Evolutionary conservation across 2,113 vertebrate genomes (phyloP), one percentile per base, ranked within the genome.

Genomic region (Tonatia bakeri): DNA sequence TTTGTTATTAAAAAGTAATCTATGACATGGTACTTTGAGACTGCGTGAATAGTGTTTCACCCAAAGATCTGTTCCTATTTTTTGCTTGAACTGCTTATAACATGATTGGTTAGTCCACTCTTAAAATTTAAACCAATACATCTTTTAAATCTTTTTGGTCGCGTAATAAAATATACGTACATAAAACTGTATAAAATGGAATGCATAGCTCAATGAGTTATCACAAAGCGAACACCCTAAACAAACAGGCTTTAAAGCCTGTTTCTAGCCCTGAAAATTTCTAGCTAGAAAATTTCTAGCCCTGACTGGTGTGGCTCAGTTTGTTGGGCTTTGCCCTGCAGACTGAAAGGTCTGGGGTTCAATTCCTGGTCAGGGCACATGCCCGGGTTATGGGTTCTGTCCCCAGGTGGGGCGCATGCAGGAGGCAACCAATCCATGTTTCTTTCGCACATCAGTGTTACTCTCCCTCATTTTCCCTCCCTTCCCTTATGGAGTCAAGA

Each of bases 41-140:
- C 52, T 94, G 1, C 65, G 20, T 72, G 33, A 56, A 75, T 87
- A 67, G 28, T 52, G 91, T 95, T 97, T 92, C 54, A 84, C 4
- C 15, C 82, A 82, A 83, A 91, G 6, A 75, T 43, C 15, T 10
- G 31, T 36, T 95, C 64, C 26, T 91, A 0, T 36, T 88, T 93
- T 80, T 95, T 81, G 17, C 13, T 24, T 56, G 31, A 73, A 85
- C 22, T 59, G 28, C 79, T 72, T 95, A 50, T 89, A 40, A 47
- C 17, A 4, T 88, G 36, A 22, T 43, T 83, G 31, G 28, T 20
- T 24, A 73, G 11, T 85, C 93, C 47, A 85, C 9, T 86, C 64
- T 95, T 91, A 43, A 92, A 94, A 43, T 81, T n/a, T 94, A 69
- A 88, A 91, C 11, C n/a, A 94, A 16, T 65, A 28, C 12, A 64